These are phyloP conservation scores for Tetrapedia diversipes DNA, from an alignment of 2,888 invertebrate species.

Conservation along the genomic window DNA sequence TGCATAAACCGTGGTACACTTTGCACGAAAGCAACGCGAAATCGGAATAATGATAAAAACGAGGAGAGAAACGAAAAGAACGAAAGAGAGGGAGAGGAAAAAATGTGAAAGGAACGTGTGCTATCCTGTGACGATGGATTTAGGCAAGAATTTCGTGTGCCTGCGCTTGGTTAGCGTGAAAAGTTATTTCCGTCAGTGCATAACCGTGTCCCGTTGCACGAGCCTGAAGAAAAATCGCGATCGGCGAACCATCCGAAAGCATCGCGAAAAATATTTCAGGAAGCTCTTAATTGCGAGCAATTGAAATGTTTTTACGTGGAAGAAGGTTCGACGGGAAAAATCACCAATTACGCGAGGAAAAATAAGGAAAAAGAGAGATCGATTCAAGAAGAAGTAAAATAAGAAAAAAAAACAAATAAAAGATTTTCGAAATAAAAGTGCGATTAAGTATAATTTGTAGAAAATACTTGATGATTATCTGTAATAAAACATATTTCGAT, in stretches of 20 bases:
- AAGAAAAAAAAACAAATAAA: too few relatives aligned
- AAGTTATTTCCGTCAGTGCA: conserved; percentile 55
- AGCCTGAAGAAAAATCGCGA: conserved; percentile 35
- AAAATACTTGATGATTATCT: too few relatives aligned
- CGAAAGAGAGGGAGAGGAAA: neutral
- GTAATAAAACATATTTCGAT: too few relatives aligned
- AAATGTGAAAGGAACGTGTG: conserved; percentile 34
- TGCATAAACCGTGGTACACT: conserved; percentile 47
- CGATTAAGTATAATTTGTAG: too few relatives aligned
- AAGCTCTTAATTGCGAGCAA: neutral
- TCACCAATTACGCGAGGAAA: too few relatives aligned
- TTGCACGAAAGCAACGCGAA: conserved; percentile 51
- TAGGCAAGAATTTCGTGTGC: conserved; percentile 41
- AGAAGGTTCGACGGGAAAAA: too few relatives aligned
- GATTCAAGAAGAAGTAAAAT: too few relatives aligned
- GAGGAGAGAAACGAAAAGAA: conserved; percentile 13
- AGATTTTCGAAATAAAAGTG: too few relatives aligned
- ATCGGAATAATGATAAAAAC: conserved; percentile 40
- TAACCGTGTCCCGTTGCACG: conserved; percentile 34
- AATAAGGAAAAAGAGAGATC: too few relatives aligned
- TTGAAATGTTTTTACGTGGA: too few relatives aligned
- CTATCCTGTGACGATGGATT: conserved; percentile 31
- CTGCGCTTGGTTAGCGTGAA: conserved; percentile 41
- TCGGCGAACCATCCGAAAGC: conserved; percentile 16
- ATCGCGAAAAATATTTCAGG: neutral